A percentile compares a stretch with the other conserved stretches of the same genome.
Conservation (phyloP, 2,113 vertebrate genomes). For the Ammodytes marinus region DNA sequence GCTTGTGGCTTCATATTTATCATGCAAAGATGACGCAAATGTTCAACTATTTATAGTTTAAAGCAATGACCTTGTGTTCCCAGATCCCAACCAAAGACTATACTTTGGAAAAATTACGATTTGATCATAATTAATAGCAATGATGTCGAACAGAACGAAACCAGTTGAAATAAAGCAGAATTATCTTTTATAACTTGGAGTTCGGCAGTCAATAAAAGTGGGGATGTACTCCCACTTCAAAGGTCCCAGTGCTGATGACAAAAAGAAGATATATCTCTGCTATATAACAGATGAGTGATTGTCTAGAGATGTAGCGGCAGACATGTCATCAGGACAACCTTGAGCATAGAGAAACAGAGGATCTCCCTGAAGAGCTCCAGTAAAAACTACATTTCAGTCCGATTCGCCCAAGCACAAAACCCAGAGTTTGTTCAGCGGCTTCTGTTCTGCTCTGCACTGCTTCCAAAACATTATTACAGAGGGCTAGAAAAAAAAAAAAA, state of each 20-base stretch:
- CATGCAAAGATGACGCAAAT: not conserved
- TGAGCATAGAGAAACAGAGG: constrained; percentile 28
- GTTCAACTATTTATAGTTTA: too few species aligned
- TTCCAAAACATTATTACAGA: constrained; percentile 63
- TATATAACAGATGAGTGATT: constrained; percentile 11
- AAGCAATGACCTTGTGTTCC: not conserved
- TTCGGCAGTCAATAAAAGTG: not conserved
- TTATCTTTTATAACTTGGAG: not conserved
- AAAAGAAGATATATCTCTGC: constrained; percentile 23
- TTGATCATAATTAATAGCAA: not conserved
- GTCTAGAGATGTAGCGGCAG: constrained; percentile 10
- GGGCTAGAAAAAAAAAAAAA: not conserved
- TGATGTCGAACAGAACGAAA: not conserved
- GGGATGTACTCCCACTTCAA: not conserved
- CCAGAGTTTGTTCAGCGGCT: constrained; percentile 57
- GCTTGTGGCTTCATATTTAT: not conserved
- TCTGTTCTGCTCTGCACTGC: constrained; percentile 53
- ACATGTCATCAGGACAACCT: constrained; percentile 33
- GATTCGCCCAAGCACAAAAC: constrained; percentile 23
- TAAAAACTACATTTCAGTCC: constrained; percentile 49
- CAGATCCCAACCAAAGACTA: not conserved
- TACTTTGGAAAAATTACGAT: not conserved
- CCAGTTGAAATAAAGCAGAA: not conserved
- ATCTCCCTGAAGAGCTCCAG: constrained; percentile 34
- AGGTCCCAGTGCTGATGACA: constrained; percentile 12